Evolutionary conservation across 2,888 invertebrate species (phyloP).

Genomic region (Dasypogon diadema): DNA sequence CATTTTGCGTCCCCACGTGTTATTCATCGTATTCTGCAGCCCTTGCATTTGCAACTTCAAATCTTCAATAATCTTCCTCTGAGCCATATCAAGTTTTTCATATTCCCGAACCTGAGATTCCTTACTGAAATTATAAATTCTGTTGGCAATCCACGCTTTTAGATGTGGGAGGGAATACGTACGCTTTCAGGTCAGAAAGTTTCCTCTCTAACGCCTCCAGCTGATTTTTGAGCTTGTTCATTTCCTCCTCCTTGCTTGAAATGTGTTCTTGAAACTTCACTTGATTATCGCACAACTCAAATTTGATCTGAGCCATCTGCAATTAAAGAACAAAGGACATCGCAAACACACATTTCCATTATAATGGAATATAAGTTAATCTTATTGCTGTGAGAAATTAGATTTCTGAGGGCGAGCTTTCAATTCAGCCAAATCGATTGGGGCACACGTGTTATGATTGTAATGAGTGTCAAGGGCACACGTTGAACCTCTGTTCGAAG

Average conservation of each 20-base stretch:
- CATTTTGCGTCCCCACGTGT: neutral
- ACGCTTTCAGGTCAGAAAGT: slow-evolving; percentile 44
- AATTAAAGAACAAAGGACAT: neutral
- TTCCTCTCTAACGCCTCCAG: slow-evolving; percentile 53
- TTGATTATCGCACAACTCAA: slow-evolving; percentile 55
- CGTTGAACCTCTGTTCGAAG: slow-evolving; percentile 40
- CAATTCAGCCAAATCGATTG: slow-evolving; percentile 50
- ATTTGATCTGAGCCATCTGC: slow-evolving; percentile 56
- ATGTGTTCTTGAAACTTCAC: slow-evolving; percentile 55
- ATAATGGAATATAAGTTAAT: neutral
- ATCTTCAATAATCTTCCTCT: slow-evolving; percentile 30
- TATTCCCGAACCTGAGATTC: slow-evolving; percentile 31
- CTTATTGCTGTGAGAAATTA: neutral
- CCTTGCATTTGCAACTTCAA: neutral
- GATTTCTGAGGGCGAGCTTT: neutral
- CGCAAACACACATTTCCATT: neutral
- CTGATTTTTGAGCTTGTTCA: slow-evolving; percentile 23
- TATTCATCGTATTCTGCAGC: neutral
- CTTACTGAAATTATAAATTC: slow-evolving; percentile 19
- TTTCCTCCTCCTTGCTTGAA: slow-evolving; percentile 56
- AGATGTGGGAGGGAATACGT: slow-evolving; percentile 30
- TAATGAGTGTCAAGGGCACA: slow-evolving; percentile 40
- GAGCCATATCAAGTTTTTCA: slow-evolving; percentile 4
- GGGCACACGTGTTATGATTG: slow-evolving; percentile 5
- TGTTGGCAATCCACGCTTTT: too few relatives aligned